These are phyloP conservation scores for Rhynchonema sp. DNA, from an alignment of 2,888 invertebrate species.

Conservation along the genomic window DNA sequence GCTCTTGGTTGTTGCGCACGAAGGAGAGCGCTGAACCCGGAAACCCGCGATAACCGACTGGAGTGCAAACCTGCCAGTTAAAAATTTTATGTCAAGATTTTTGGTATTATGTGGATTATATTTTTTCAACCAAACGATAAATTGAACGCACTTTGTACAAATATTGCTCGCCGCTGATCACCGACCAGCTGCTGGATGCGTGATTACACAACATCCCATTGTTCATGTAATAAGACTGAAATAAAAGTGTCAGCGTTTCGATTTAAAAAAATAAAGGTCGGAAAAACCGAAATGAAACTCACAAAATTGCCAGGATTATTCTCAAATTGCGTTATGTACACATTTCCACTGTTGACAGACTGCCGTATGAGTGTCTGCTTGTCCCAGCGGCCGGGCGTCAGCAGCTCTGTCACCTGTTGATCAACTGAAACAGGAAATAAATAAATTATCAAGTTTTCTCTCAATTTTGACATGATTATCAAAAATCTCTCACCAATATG, in stretches of 20 bases:
- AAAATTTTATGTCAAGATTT: neutral
- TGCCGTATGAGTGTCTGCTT: constrained; percentile 24
- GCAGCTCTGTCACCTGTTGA: constrained; percentile 22
- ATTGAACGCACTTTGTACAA: constrained; percentile 13
- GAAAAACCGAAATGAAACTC: constrained; percentile 8
- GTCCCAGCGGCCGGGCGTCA: constrained; percentile 20
- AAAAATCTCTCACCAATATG: constrained; percentile 18
- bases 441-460: too few relatives aligned
- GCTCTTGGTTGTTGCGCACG: constrained; percentile 20
- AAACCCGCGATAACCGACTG: constrained; percentile 22
- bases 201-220: constrained; percentile 25
- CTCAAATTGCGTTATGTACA: constrained; percentile 27
- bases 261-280: too few relatives aligned
- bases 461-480: neutral
- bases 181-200: constrained; percentile 22
- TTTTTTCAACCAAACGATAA: too few relatives aligned
- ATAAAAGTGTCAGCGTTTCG: too few relatives aligned
- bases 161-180: constrained; percentile 27
- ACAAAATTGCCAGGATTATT: constrained; percentile 28
- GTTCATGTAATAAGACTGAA: constrained; percentile 25
- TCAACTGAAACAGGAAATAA: constrained; percentile 24
- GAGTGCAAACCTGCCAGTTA: constrained; percentile 19
- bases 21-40: constrained; percentile 23
- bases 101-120: too few relatives aligned
- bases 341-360: constrained; percentile 24